Evolutionary conservation across 2,113 vertebrate species (phyloP).

Genomic region (Pituophis catenifer): DNA sequence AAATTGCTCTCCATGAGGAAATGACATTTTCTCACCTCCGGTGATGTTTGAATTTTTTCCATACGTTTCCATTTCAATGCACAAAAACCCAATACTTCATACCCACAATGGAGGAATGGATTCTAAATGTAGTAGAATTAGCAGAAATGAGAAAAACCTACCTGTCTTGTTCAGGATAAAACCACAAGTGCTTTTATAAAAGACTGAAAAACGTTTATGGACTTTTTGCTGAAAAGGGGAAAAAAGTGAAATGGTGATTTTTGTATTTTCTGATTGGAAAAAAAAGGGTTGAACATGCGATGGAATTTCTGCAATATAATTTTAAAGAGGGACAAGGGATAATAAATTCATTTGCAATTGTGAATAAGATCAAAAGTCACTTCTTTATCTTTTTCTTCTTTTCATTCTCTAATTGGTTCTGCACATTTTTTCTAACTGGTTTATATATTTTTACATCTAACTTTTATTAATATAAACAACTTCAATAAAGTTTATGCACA

Average conservation of each 20-base stretch:
- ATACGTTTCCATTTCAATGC: not conserved
- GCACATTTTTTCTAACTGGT: not conserved
- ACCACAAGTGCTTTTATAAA: not conserved
- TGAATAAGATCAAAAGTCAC: not conserved
- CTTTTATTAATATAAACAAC: not conserved
- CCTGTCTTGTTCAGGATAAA: not conserved
- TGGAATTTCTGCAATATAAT: not conserved
- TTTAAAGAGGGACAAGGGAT: not conserved
- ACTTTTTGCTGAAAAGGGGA: not conserved
- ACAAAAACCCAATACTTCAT: not conserved
- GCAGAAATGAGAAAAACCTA: not conserved
- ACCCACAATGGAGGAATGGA: not conserved
- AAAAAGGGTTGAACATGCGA: not conserved
- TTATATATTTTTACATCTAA: not conserved
- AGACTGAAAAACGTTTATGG: not conserved
- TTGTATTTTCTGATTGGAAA: not conserved
- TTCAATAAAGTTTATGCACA: not conserved
- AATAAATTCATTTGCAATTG: not conserved
- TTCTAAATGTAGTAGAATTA: not conserved
- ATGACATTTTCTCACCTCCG: not conserved
- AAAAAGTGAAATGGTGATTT: not conserved
- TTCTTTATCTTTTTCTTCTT: not conserved
- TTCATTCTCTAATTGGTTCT: not conserved
- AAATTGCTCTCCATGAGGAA: not conserved
- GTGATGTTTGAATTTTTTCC: conserved; percentile 11